These are phyloP conservation scores for Cyrtorhinus lividipennis DNA, from an alignment of 1,140 invertebrate genomes.

Conservation along the genomic window DNA sequence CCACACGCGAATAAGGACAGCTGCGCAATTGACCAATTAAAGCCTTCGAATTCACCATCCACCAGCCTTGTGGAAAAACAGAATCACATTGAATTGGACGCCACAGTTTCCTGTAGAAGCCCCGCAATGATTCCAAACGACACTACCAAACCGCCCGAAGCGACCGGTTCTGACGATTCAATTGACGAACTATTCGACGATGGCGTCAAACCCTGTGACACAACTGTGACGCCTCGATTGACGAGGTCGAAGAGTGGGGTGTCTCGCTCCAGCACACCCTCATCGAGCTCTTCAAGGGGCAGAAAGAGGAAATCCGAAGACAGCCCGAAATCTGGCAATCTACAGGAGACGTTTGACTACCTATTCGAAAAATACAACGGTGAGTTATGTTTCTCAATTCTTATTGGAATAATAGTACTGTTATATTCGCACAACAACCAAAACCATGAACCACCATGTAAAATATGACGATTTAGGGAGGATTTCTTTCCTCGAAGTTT, in stretches of 20 bases:
- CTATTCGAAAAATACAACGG: conserved; percentile 11
- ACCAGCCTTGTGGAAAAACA: not conserved
- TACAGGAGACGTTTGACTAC: conserved; percentile 10
- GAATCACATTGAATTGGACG: not conserved
- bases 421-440: too few relatives aligned
- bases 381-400: conserved; percentile 5
- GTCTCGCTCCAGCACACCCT: not conserved
- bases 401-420: too few relatives aligned
- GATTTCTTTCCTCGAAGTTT: too few relatives aligned
- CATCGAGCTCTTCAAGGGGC: not conserved
- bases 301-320: not conserved
- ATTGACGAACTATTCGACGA: not conserved
- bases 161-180: not conserved
- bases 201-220: not conserved
- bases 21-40: too few relatives aligned
- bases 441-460: too few relatives aligned
- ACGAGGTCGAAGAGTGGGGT: not conserved
- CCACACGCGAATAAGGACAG: too few relatives aligned
- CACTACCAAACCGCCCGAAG: not conserved
- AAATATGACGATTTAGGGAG: too few relatives aligned
- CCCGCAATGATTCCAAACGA: not conserved
- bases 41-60: too few relatives aligned
- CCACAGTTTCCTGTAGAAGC: not conserved
- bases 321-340: not conserved
- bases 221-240: not conserved